Evolutionary conservation across 1,140 invertebrate species (phyloP).

Genomic region (Drosophila albomicans): DNA sequence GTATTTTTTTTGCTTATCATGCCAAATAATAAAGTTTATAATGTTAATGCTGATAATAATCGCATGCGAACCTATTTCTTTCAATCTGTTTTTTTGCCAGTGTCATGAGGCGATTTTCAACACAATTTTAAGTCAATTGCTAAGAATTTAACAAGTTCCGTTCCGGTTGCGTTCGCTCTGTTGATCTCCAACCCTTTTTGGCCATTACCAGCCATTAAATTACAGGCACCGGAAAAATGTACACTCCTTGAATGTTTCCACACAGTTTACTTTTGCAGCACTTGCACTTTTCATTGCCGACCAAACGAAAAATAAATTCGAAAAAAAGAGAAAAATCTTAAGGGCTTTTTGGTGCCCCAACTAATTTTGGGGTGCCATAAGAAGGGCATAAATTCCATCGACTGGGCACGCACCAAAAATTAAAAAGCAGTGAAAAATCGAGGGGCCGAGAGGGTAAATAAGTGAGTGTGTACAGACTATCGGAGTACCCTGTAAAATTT

Average conservation of each 20-base stretch:
- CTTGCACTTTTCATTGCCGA: slow-evolving; percentile 69
- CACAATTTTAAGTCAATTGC: slow-evolving; percentile 3
- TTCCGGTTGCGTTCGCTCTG: not conserved
- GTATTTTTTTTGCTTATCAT: not conserved
- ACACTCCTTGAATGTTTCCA: slow-evolving; percentile 78
- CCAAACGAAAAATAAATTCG: not conserved
- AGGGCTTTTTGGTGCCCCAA: slow-evolving; percentile 5
- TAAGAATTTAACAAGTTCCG: slow-evolving; percentile 9
- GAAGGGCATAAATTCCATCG: slow-evolving; percentile 66
- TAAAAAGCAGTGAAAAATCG: slow-evolving; percentile 53
- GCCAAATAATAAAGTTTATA: slow-evolving; percentile 26
- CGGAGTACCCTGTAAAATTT: not conserved
- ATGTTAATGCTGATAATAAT: slow-evolving; percentile 23
- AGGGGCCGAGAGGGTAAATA: slow-evolving; percentile 8
- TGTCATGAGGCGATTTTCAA: slow-evolving; percentile 5
- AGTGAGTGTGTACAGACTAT: not conserved
- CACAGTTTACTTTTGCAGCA: slow-evolving; percentile 74
- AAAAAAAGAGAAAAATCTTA: not conserved
- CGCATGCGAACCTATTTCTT: not conserved
- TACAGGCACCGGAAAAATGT: slow-evolving; percentile 46
- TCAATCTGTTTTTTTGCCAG: not conserved
- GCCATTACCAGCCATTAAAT: slow-evolving; percentile 46
- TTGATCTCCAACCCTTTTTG: slow-evolving; percentile 35
- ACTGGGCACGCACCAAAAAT: slow-evolving; percentile 65
- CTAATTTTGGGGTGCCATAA: slow-evolving; percentile 11